Evolutionary conservation across 2,113 vertebrate species (phyloP).

Genomic region (Podocnemis expansa): DNA sequence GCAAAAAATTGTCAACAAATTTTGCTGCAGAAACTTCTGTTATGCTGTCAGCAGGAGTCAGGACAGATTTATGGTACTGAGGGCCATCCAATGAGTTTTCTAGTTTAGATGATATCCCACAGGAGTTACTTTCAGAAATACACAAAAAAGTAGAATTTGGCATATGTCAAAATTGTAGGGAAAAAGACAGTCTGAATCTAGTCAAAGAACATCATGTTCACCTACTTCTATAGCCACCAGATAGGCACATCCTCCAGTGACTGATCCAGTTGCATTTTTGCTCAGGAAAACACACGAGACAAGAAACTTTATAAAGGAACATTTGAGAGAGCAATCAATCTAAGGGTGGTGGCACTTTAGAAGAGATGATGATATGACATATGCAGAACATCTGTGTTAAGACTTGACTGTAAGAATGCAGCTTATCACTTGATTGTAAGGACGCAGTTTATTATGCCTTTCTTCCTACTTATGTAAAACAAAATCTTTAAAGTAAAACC

Average conservation of each 20-base stretch:
- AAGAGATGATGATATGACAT: background rate
- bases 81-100: background rate
- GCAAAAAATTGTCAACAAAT: background rate
- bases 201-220: background rate
- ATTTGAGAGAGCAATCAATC: background rate
- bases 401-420: too few relatives aligned
- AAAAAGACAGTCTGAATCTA: background rate
- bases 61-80: background rate
- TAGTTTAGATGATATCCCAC: background rate
- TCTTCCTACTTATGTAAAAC: background rate
- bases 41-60: background rate
- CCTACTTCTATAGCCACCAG: background rate
- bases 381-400: background rate
- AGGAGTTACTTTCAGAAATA: background rate
- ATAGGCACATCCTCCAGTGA: background rate
- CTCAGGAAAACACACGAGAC: background rate
- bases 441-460: background rate
- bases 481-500: background rate
- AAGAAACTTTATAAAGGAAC: background rate
- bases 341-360: background rate
- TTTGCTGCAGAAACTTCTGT: background rate
- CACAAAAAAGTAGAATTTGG: too few relatives aligned
- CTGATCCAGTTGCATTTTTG: background rate
- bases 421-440: too few relatives aligned
- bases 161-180: background rate